These are phyloP conservation scores for Trichogramma dendrolimi DNA, from an alignment of 2,888 invertebrate genomes.

Conservation along the genomic window DNA sequence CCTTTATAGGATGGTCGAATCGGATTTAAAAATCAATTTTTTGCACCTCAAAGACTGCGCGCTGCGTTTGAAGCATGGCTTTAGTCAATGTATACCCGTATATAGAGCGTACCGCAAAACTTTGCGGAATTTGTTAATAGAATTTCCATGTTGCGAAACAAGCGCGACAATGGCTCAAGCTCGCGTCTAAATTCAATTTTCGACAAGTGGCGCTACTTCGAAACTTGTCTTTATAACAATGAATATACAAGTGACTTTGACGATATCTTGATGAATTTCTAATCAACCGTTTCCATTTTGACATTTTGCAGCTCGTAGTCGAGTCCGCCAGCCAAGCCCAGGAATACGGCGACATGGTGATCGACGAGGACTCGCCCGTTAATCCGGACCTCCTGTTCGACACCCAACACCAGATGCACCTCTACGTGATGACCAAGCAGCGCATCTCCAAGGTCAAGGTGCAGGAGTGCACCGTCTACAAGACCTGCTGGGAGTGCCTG, in stretches of 20 bases:
- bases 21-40: too few relatives aligned
- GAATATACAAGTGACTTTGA: conserved; percentile 13
- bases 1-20: too few relatives aligned
- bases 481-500: conserved; percentile 86
- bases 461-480: conserved; percentile 87
- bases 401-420: conserved; percentile 80
- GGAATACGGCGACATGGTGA: conserved; percentile 83
- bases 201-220: too few relatives aligned
- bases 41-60: too few relatives aligned
- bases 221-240: background rate
- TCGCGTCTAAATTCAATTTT: too few relatives aligned
- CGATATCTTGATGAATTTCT: conserved; percentile 4
- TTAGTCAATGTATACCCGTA: too few relatives aligned
- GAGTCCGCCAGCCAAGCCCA: conserved; percentile 79
- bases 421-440: conserved; percentile 89
- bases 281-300: background rate
- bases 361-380: conserved; percentile 77
- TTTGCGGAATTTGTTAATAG: too few relatives aligned
- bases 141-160: too few relatives aligned
- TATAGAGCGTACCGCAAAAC: too few relatives aligned
- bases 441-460: conserved; percentile 93
- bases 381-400: conserved; percentile 90
- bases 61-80: too few relatives aligned
- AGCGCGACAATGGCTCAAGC: too few relatives aligned
- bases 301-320: conserved; percentile 69